Conservation (phyloP, 2,113 vertebrate genomes). For the Catagonus wagneri region DNA sequence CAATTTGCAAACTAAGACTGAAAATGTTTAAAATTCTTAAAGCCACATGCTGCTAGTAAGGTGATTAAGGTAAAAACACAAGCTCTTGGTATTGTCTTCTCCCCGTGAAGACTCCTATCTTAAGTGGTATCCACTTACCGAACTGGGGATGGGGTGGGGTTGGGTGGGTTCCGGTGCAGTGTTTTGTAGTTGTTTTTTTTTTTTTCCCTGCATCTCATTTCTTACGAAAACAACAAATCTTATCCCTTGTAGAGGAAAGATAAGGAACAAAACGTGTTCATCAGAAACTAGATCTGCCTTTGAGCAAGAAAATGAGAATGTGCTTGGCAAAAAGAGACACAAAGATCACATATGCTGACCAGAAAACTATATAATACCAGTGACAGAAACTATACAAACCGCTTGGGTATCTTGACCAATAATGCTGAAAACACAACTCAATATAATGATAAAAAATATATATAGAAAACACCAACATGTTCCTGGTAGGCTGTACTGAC, state of each 20-base stretch:
- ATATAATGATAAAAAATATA: slow-evolving; percentile 44
- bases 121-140: slow-evolving; percentile 52
- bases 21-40: slow-evolving; percentile 57
- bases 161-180: not conserved
- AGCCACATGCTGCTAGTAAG: slow-evolving; percentile 59
- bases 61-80: not conserved
- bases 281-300: slow-evolving; percentile 59
- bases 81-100: slow-evolving; percentile 28
- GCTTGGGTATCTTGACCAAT: slow-evolving; percentile 61
- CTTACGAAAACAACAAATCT: slow-evolving; percentile 65
- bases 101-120: slow-evolving; percentile 20
- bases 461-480: slow-evolving; percentile 67
- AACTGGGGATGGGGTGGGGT: not conserved
- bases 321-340: slow-evolving; percentile 73
- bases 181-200: not conserved
- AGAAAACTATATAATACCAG: slow-evolving; percentile 71
- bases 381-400: slow-evolving; percentile 66
- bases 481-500: slow-evolving; percentile 71
- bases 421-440: slow-evolving; percentile 68
- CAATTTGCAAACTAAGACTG: slow-evolving; percentile 54
- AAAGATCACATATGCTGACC: slow-evolving; percentile 47
- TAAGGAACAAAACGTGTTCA: slow-evolving; percentile 58
- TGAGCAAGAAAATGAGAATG: slow-evolving; percentile 75
- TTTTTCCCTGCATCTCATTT: slow-evolving; percentile 58
- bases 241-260: slow-evolving; percentile 59